Evolutionary conservation across 1,140 invertebrate species (phyloP).

Genomic region (Dendroctonus valens): DNA sequence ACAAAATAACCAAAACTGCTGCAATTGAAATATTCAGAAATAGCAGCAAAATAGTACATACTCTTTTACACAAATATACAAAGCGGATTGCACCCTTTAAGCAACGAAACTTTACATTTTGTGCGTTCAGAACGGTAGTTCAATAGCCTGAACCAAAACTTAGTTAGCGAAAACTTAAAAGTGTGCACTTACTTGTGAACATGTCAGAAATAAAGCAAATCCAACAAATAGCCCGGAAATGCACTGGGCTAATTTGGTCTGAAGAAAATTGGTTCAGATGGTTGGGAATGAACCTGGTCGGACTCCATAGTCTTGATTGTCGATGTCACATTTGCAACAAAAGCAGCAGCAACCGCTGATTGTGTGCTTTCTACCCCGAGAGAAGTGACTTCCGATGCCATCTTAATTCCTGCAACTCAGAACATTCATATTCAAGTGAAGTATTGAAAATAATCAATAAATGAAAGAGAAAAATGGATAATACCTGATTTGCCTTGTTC

Average conservation of each 20-base stretch:
- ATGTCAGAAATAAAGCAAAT: conserved; percentile 92
- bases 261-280: conserved; percentile 80
- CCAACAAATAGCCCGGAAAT: conserved; percentile 96
- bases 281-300: conserved; percentile 39
- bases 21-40: too few relatives aligned
- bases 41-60: too few relatives aligned
- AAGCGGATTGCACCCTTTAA: too few relatives aligned
- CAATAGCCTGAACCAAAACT: too few relatives aligned
- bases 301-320: not conserved
- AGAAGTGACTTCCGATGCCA: conserved; percentile 6
- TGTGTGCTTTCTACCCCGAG: conserved; percentile 5
- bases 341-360: conserved; percentile 26
- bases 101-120: too few relatives aligned
- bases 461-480: too few relatives aligned
- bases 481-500: too few relatives aligned
- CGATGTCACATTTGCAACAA: conserved; percentile 15
- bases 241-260: conserved; percentile 88
- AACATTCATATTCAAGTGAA: too few relatives aligned
- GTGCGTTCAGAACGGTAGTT: too few relatives aligned
- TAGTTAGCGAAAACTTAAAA: not conserved
- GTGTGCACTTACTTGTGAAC: conserved; percentile 76
- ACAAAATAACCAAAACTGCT: too few relatives aligned
- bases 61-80: too few relatives aligned
- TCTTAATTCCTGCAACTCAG: not conserved
- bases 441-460: too few relatives aligned